Evolutionary conservation across 2,113 vertebrate species (phyloP).

Genomic region (Istiophorus platypterus): DNA sequence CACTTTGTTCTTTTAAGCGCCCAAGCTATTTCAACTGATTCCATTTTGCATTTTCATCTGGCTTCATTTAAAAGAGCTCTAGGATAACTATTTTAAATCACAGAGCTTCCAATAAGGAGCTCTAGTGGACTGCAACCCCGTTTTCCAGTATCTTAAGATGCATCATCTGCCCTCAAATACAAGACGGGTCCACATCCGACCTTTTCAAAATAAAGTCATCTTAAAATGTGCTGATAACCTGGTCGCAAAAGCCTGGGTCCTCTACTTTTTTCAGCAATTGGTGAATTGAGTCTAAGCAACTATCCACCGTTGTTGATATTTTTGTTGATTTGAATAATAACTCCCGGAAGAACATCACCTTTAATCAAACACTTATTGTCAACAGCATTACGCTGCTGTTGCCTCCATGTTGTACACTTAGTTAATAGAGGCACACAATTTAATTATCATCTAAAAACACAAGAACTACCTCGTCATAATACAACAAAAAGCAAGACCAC

Average conservation of each 20-base stretch:
- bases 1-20: neutral
- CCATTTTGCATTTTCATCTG: neutral
- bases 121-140: neutral
- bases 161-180: neutral
- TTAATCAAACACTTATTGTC: slow-evolving; percentile 37
- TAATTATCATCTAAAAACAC: neutral
- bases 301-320: neutral
- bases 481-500: neutral
- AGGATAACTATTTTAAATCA: neutral
- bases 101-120: neutral
- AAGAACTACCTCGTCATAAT: neutral
- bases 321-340: neutral
- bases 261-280: neutral
- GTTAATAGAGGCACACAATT: neutral
- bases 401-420: slow-evolving; percentile 6
- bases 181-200: neutral
- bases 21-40: neutral
- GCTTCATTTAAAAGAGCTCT: neutral
- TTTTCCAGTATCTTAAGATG: neutral
- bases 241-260: neutral
- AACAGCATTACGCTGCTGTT: neutral
- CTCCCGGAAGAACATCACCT: neutral
- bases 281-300: neutral
- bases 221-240: neutral
- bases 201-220: neutral